A percentile compares a stretch with the other conserved stretches of the same genome.
phyloP scores from a whole-genome alignment of 2,113 vertebrate species.

The Pithys albifrons region DNA sequence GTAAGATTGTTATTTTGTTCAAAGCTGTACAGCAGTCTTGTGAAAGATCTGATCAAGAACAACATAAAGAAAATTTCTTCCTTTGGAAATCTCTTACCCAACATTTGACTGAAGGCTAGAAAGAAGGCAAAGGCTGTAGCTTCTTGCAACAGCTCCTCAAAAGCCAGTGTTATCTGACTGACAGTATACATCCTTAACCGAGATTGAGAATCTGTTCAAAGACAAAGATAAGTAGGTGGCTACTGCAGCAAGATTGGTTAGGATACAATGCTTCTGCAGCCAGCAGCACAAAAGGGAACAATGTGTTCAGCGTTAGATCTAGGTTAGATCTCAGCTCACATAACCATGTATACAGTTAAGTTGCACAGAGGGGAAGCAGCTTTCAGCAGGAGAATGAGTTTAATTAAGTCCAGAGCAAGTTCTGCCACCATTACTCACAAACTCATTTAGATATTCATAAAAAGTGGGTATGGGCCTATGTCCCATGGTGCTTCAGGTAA shows the following conservation, averaged over 20 bases:
- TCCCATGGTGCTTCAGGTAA: not conserved
- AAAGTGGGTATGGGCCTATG: not conserved
- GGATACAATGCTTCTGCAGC: constrained; percentile 19
- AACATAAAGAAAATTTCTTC: not conserved
- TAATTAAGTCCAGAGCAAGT: not conserved
- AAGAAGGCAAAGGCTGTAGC: not conserved
- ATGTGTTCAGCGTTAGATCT: constrained; percentile 29
- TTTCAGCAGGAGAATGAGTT: not conserved
- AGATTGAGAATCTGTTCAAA: constrained; percentile 1
- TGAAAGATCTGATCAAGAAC: not conserved
- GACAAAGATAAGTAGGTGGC: constrained; percentile 24
- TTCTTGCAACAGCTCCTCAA: constrained; percentile 40
- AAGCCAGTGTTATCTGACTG: not conserved
- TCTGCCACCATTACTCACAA: not conserved
- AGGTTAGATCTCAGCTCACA: constrained; percentile 56
- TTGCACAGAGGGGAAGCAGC: not conserved
- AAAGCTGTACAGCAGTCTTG: not conserved
- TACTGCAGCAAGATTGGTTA: constrained; percentile 30
- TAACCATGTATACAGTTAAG: not conserved
- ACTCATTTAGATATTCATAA: not conserved
- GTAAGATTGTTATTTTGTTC: not conserved
- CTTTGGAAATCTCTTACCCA: not conserved
- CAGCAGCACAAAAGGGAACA: constrained; percentile 17
- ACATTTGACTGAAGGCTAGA: not conserved
- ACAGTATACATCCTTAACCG: constrained; percentile 3